Evolutionary conservation across 64 coral and sea anemone species (phyloP).

Genomic region (Acropora tenuis): DNA sequence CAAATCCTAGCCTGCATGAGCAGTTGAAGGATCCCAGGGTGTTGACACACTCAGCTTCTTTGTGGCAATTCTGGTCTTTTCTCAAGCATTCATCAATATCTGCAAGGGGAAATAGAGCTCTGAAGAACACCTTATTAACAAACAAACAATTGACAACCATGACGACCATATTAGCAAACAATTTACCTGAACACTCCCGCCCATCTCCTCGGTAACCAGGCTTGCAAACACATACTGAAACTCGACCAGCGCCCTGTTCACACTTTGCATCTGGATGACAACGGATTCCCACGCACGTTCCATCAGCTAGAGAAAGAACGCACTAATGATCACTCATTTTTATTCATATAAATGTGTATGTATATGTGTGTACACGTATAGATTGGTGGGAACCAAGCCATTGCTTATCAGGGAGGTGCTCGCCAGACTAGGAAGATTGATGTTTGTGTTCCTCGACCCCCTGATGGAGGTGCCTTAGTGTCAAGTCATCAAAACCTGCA

Average conservation of each 20-base stretch:
- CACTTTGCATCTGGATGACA: slow-evolving; percentile 69
- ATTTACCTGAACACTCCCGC: slow-evolving; percentile 56
- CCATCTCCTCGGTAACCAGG: slow-evolving; percentile 61
- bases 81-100: slow-evolving; percentile 56
- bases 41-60: slow-evolving; percentile 61
- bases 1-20: slow-evolving; percentile 51
- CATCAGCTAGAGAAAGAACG: slow-evolving; percentile 30
- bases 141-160: background rate
- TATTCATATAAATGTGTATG: no score
- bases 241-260: slow-evolving; percentile 1
- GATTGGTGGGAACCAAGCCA: no score
- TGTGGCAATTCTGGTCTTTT: slow-evolving; percentile 52
- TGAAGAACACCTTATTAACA: background rate
- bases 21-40: slow-evolving; percentile 53
- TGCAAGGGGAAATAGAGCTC: background rate
- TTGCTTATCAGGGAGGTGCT: no score
- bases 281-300: slow-evolving; percentile 53
- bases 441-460: no score
- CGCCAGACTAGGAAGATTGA: no score
- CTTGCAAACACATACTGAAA: slow-evolving; percentile 47
- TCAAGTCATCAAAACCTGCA: no score
- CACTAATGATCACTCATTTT: background rate
- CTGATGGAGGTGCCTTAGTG: no score
- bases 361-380: no score
- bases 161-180: no score